A percentile compares a stretch with the other conserved stretches of the same genome.
Conservation (phyloP, 2,113 vertebrate genomes). For the Gambusia holbrooki region DNA sequence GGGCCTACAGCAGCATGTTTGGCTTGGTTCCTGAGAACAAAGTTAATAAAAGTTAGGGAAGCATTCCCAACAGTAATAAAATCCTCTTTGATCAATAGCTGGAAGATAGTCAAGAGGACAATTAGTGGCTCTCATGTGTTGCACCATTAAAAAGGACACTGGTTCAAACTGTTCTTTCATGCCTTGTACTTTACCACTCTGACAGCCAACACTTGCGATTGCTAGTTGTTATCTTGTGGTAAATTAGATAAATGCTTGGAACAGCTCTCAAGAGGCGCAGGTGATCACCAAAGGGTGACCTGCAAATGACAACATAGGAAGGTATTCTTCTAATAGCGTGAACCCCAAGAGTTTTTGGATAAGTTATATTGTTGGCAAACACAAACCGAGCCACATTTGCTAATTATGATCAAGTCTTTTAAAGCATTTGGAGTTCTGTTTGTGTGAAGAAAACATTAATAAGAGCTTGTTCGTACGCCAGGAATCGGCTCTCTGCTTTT, state of each 20-base stretch:
- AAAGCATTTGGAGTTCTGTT: not conserved
- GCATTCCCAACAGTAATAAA: no score
- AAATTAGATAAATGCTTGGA: not conserved
- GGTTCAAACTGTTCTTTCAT: no score
- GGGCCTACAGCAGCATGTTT: no score
- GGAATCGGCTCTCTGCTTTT: no score
- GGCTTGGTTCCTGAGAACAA: no score
- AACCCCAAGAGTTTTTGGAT: not conserved
- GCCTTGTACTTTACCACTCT: no score
- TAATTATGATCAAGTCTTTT: not conserved
- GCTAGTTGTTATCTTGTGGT: not conserved
- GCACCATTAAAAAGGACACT: no score
- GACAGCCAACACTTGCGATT: not conserved
- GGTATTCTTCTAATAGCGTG: not conserved
- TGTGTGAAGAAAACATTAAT: not conserved
- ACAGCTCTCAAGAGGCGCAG: not conserved
- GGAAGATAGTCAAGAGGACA: no score
- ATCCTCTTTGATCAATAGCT: no score
- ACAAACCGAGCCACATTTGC: not conserved
- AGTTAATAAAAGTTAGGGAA: no score
- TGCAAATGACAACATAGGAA: no score
- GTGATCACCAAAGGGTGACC: not conserved
- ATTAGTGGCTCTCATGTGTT: no score
- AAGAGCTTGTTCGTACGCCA: not conserved
- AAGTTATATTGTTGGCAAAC: not conserved